These are phyloP conservation scores for Chironomus tepperi DNA, from an alignment of 1,140 invertebrate species.

Conservation along the genomic window DNA sequence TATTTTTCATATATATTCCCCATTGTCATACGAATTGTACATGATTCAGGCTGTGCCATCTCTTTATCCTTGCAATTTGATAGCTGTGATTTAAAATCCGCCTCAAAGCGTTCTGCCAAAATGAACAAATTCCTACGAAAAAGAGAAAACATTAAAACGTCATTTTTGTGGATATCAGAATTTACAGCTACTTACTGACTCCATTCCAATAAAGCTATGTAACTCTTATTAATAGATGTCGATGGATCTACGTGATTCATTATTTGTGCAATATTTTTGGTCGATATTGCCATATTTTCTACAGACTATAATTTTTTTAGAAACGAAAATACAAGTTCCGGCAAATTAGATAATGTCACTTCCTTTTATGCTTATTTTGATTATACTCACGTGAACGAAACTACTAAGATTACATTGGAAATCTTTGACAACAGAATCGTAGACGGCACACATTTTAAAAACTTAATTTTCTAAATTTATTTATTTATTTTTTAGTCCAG, in stretches of 20 bases:
- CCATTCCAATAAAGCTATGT: background rate
- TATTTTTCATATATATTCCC: constrained; percentile 11
- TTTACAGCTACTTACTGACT: background rate
- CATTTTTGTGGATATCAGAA: background rate
- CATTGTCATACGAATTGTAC: constrained; percentile 4
- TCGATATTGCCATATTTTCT: background rate
- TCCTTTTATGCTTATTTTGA: background rate
- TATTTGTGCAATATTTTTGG: background rate
- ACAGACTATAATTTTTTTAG: background rate
- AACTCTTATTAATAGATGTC: background rate
- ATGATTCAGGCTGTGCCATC: background rate
- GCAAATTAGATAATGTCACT: background rate
- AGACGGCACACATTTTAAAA: background rate
- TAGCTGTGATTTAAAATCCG: background rate
- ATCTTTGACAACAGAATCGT: background rate
- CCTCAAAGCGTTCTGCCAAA: background rate
- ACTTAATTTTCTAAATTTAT: background rate
- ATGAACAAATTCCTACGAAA: background rate
- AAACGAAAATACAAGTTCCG: background rate
- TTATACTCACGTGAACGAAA: background rate
- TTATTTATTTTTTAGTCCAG: background rate
- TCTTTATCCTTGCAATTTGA: background rate
- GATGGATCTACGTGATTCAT: background rate
- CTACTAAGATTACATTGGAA: constrained; percentile 3
- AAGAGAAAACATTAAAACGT: background rate